Percentiles rank a stretch among this genome's conserved stretches.
Evolutionary conservation across 1,140 invertebrate genomes (phyloP).

Genomic region (Drosophila ironensis): DNA sequence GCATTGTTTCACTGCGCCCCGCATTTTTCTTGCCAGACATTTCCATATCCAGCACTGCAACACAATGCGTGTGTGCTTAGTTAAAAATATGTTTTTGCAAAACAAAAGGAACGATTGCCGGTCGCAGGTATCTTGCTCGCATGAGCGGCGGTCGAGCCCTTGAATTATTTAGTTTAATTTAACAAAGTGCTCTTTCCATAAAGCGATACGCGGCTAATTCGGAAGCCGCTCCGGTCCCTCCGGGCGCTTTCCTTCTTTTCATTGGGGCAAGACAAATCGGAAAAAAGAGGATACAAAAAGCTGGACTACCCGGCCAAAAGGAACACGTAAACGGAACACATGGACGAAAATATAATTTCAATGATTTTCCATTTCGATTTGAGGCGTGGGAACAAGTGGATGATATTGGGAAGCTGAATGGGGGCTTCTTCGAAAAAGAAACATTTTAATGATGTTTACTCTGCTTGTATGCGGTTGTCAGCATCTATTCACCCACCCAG

Average conservation of each 20-base stretch:
- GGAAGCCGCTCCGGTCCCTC: not conserved
- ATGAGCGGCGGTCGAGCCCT: conserved; percentile 31
- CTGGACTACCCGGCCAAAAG: no score
- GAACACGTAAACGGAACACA: conserved; percentile 14
- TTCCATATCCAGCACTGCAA: conserved; percentile 42
- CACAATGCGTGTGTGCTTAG: conserved; percentile 29
- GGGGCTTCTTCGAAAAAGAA: conserved; percentile 19
- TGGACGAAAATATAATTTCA: conserved; percentile 63
- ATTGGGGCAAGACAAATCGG: not conserved
- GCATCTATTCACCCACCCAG: not conserved
- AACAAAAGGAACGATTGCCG: conserved; percentile 19
- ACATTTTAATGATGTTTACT: conserved; percentile 77
- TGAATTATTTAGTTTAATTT: conserved; percentile 63
- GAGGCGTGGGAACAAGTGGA: not conserved
- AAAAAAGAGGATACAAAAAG: not conserved
- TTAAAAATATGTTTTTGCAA: conserved; percentile 40
- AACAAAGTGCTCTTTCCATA: conserved; percentile 40
- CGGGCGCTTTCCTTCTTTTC: not conserved
- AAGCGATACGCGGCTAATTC: conserved; percentile 41
- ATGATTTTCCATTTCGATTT: conserved; percentile 70
- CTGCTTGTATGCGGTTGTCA: conserved; percentile 52
- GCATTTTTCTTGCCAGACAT: conserved; percentile 40
- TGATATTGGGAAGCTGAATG: not conserved
- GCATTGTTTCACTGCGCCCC: conserved; percentile 25
- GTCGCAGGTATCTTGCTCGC: conserved; percentile 22